A percentile compares a stretch with the other conserved stretches of the same genome.
phyloP scores from a whole-genome alignment of 2,113 vertebrate genomes.

The Epinephelus moara region DNA sequence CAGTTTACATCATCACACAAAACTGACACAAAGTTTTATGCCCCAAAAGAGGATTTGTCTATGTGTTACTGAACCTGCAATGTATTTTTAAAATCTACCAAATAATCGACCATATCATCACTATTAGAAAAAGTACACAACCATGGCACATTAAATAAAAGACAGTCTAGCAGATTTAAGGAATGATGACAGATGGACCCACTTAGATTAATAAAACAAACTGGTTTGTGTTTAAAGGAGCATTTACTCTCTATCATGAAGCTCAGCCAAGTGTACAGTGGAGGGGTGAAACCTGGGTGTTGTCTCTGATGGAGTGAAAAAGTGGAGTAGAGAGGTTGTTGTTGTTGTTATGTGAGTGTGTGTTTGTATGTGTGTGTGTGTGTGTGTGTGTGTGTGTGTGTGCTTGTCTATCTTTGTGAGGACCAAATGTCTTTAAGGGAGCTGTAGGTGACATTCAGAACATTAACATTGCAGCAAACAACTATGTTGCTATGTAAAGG shows the following conservation, averaged over 20 bases:
- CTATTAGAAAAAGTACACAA: constrained; percentile 28
- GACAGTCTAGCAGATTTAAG: constrained; percentile 15
- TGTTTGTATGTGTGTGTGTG: neutral
- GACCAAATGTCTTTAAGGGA: neutral
- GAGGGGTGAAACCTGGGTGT: neutral
- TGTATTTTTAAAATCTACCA: constrained; percentile 48
- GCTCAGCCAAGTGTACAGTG: constrained; percentile 10
- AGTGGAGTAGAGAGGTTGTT: constrained; percentile 3
- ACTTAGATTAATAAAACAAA: constrained; percentile 38
- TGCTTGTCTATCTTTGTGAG: constrained; percentile 30
- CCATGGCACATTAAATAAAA: constrained; percentile 46
- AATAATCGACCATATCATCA: constrained; percentile 46
- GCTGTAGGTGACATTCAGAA: too few species aligned
- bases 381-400: neutral
- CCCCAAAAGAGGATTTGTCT: constrained; percentile 23
- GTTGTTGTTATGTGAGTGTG: constrained; percentile 16
- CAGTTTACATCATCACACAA: constrained; percentile 59
- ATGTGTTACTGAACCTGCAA: constrained; percentile 43
- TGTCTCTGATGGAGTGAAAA: constrained; percentile 1
- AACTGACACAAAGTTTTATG: constrained; percentile 55
- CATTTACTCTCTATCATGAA: constrained; percentile 20
- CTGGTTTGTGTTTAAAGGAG: constrained; percentile 44
- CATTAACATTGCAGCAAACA: too few species aligned
- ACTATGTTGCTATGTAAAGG: too few species aligned
- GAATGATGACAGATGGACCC: constrained; percentile 16